These are phyloP conservation scores for Drosophila cognata DNA, from an alignment of 2,888 invertebrate species.

Conservation along the genomic window DNA sequence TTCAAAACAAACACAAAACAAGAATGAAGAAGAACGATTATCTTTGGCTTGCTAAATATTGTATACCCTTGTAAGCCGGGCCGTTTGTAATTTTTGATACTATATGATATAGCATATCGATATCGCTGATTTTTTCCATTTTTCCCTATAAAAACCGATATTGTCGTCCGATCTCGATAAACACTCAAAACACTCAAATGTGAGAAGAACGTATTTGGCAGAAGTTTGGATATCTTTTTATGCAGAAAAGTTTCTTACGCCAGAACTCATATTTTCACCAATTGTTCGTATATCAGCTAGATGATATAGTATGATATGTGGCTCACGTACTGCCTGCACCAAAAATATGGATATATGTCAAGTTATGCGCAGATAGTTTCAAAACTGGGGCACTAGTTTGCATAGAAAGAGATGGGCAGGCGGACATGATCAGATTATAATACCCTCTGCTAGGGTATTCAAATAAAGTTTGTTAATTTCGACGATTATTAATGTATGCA, in stretches of 20 bases:
- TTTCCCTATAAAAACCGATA: neutral
- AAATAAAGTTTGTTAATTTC: neutral
- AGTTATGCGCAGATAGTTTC: neutral
- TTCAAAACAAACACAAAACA: neutral
- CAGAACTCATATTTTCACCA: neutral
- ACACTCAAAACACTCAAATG: neutral
- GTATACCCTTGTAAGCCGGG: neutral
- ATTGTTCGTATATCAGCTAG: neutral
- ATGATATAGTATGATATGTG: neutral
- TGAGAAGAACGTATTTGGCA: neutral
- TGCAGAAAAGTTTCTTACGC: neutral
- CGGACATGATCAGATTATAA: neutral
- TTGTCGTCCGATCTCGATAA: neutral
- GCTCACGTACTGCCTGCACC: neutral
- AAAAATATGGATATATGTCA: neutral
- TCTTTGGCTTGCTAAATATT: too few relatives aligned
- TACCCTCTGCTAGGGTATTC: neutral
- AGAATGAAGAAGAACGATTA: neutral
- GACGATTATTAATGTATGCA: conserved; percentile 24
- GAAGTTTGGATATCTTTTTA: neutral
- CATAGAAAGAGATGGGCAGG: neutral
- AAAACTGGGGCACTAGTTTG: neutral
- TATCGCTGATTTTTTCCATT: neutral
- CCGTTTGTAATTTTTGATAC: neutral
- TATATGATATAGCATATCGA: neutral